Percentiles rank a stretch among this genome's conserved stretches.
Conservation (phyloP, 2,113 vertebrate genomes). For the Burhinus oedicnemus region DNA sequence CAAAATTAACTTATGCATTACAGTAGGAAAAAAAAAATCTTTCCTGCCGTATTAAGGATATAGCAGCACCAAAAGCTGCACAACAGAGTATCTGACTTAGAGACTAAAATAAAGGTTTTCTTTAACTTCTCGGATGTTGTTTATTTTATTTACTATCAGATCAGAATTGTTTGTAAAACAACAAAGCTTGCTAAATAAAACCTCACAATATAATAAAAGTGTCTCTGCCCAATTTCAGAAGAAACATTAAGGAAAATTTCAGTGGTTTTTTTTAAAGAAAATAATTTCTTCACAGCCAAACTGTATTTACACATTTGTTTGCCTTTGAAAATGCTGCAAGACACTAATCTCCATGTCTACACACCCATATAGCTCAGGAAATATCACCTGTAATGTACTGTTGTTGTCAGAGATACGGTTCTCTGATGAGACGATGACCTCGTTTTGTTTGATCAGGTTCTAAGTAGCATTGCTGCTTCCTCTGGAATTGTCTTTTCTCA, state of each 20-base stretch:
- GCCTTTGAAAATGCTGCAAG: neutral
- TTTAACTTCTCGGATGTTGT: neutral
- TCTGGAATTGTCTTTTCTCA: neutral
- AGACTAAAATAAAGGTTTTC: neutral
- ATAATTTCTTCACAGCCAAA: neutral
- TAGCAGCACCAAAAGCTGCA: neutral
- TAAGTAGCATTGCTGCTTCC: neutral
- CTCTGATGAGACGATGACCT: neutral
- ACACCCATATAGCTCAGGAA: neutral
- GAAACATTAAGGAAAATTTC: neutral
- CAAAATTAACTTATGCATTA: neutral
- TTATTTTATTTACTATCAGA: neutral
- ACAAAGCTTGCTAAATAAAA: neutral
- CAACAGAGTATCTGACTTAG: neutral
- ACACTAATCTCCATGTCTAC: neutral
- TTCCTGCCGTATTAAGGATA: neutral
- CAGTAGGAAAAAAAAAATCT: neutral
- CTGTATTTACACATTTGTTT: neutral
- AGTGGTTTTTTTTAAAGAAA: neutral
- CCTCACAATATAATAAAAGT: neutral
- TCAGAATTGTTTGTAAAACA: neutral
- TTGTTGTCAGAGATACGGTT: neutral
- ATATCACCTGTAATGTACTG: neutral
- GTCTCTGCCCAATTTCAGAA: neutral
- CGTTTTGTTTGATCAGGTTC: neutral